These are phyloP conservation scores for Callospermophilus lateralis DNA, from an alignment of 2,113 vertebrate genomes.

Conservation along the genomic window DNA sequence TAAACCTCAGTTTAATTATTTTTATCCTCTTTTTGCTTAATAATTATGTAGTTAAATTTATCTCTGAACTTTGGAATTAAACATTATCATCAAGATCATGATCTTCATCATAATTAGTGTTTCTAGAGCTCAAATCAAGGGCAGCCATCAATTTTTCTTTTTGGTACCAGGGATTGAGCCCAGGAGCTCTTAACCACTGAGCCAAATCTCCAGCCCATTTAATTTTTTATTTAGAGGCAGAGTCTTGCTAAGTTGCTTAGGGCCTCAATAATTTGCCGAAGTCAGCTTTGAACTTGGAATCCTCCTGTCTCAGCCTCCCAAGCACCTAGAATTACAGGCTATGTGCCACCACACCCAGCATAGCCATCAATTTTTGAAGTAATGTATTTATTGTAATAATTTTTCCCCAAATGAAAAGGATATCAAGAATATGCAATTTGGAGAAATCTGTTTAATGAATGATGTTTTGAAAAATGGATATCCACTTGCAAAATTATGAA, in stretches of 20 bases:
- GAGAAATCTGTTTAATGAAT: background rate
- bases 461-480: background rate
- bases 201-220: too few relatives aligned
- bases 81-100: background rate
- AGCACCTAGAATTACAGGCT: too few relatives aligned
- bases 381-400: background rate
- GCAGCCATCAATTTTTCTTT: background rate
- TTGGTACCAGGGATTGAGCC: too few relatives aligned
- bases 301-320: too few relatives aligned
- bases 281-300: too few relatives aligned
- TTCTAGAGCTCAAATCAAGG: background rate
- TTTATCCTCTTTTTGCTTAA: constrained; percentile 5
- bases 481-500: background rate
- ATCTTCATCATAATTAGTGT: too few relatives aligned
- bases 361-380: background rate
- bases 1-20: constrained; percentile 27
- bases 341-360: too few relatives aligned
- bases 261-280: too few relatives aligned
- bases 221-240: too few relatives aligned
- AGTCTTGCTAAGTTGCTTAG: too few relatives aligned
- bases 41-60: background rate
- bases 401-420: background rate
- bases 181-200: too few relatives aligned
- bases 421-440: background rate
- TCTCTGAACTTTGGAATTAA: constrained; percentile 13